Conservation (phyloP, 2,888 invertebrate species). For the Encarsia formosa region DNA sequence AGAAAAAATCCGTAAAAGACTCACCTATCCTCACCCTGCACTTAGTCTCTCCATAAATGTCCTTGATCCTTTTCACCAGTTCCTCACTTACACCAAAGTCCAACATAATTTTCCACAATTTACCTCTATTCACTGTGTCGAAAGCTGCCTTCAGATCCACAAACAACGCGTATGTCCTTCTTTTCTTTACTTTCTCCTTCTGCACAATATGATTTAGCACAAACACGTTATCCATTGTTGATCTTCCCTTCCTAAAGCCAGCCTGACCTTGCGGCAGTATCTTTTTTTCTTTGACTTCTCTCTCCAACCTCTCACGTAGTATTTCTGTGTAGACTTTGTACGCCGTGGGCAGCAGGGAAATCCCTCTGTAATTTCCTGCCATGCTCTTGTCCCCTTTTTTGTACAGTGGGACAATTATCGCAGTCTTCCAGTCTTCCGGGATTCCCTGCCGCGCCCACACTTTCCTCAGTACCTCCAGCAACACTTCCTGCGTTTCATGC, state of each 20-base stretch:
- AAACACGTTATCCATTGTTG: slow-evolving; percentile 23
- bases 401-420: slow-evolving; percentile 20
- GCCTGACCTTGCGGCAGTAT: slow-evolving; percentile 23
- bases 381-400: slow-evolving; percentile 24
- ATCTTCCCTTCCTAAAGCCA: slow-evolving; percentile 24
- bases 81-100: slow-evolving; percentile 8
- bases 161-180: slow-evolving; percentile 19
- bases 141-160: slow-evolving; percentile 29
- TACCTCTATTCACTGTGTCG: slow-evolving; percentile 23
- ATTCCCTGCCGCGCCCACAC: slow-evolving; percentile 21
- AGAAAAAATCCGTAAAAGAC: slow-evolving; percentile 2
- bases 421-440: slow-evolving; percentile 25
- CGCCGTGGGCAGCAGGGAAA: slow-evolving; percentile 22
- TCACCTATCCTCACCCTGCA: not conserved
- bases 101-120: slow-evolving; percentile 23
- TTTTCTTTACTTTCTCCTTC: slow-evolving; percentile 2
- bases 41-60: slow-evolving; percentile 15
- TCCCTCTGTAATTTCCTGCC: slow-evolving; percentile 27
- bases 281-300: slow-evolving; percentile 16
- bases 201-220: slow-evolving; percentile 17
- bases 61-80: slow-evolving; percentile 16
- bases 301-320: slow-evolving; percentile 20
- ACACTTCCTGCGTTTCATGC: not conserved
- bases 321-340: slow-evolving; percentile 29
- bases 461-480: not conserved